These are phyloP conservation scores for Tragelaphus imberbis DNA, from an alignment of 2,113 vertebrate species.

Conservation along the genomic window DNA sequence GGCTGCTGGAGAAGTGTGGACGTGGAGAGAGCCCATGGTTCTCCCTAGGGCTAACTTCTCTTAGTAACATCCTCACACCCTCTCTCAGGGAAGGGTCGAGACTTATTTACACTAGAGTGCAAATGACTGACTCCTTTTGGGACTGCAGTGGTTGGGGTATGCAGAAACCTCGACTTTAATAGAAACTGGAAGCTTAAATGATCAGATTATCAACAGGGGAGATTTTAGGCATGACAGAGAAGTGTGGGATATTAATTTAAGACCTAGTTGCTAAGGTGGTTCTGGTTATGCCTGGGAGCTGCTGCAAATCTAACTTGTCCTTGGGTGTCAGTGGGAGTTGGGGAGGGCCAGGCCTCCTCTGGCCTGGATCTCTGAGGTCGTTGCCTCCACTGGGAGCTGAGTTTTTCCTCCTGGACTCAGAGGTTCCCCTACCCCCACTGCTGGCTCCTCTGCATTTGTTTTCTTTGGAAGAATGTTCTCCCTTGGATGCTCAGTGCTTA, in stretches of 20 bases:
- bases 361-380: neutral
- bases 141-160: neutral
- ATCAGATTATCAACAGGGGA: neutral
- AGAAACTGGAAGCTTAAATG: neutral
- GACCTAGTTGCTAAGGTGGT: neutral
- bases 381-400: neutral
- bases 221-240: neutral
- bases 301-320: neutral
- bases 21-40: rapidly evolving
- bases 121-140: neutral
- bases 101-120: neutral
- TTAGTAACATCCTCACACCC: neutral
- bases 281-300: neutral
- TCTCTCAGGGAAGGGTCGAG: neutral
- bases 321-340: neutral
- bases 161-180: neutral
- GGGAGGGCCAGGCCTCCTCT: neutral
- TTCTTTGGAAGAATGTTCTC: slow-evolving; percentile 36
- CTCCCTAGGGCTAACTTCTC: neutral
- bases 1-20: neutral
- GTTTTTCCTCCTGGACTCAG: neutral
- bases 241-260: neutral
- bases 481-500: slow-evolving; percentile 1
- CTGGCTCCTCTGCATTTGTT: slow-evolving; percentile 1
- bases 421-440: neutral